phyloP scores from a whole-genome alignment of 2,888 invertebrate genomes.

The Harpalus rubripes region DNA sequence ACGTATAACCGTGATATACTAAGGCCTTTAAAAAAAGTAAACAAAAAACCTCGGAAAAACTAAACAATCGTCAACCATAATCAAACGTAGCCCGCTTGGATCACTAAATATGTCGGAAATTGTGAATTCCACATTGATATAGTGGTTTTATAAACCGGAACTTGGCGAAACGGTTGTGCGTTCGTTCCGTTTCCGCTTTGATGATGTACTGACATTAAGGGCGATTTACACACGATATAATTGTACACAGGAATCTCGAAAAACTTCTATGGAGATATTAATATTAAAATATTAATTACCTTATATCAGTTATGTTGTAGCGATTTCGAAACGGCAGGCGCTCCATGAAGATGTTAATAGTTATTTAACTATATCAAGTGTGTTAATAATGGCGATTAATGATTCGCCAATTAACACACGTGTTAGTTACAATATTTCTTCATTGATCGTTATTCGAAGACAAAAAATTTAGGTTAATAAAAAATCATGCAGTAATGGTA shows the following conservation, averaged over 20 bases:
- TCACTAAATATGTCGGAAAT: conserved; percentile 66
- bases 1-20: conserved; percentile 40
- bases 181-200: conserved; percentile 69
- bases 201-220: conserved; percentile 71
- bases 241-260: not conserved
- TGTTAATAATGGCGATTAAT: no score
- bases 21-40: conserved; percentile 40
- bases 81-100: conserved; percentile 40
- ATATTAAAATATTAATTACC: no score
- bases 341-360: no score
- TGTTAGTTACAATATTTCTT: no score
- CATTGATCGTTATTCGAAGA: no score
- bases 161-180: conserved; percentile 62
- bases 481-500: no score
- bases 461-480: no score
- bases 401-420: no score
- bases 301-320: no score
- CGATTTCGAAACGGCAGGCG: no score
- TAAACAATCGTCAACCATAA: conserved; percentile 58
- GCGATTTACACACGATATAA: conserved; percentile 64
- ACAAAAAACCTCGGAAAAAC: conserved; percentile 44
- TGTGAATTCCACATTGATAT: conserved; percentile 64
- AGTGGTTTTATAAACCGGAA: conserved; percentile 65
- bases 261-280: not conserved
- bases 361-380: no score